phyloP scores from a whole-genome alignment of 2,888 invertebrate genomes.

The Gandaritis pyraliata region DNA sequence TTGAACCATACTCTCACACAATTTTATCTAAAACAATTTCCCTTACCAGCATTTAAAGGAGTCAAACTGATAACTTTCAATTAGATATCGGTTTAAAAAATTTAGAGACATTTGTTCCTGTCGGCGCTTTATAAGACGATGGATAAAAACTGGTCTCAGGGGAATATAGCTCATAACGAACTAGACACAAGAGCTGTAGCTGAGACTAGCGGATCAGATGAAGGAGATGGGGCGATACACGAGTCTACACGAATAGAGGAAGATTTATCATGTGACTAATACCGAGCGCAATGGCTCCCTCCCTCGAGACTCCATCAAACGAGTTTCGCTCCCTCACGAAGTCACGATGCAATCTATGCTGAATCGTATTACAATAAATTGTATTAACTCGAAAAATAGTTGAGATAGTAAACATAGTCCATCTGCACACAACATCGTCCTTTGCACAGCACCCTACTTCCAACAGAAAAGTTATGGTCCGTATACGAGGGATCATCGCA shows the following conservation, averaged over 20 bases:
- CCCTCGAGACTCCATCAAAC: constrained; percentile 82
- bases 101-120: constrained; percentile 42
- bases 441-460: constrained; percentile 64
- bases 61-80: constrained; percentile 42
- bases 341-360: constrained; percentile 84
- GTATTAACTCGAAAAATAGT: constrained; percentile 84
- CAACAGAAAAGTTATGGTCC: constrained; percentile 75
- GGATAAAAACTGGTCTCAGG: constrained; percentile 65
- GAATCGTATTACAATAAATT: constrained; percentile 85
- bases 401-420: constrained; percentile 83
- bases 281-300: constrained; percentile 74
- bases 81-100: constrained; percentile 41
- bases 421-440: constrained; percentile 78
- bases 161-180: constrained; percentile 69
- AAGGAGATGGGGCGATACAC: constrained; percentile 58
- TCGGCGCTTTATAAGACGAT: constrained; percentile 46
- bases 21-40: constrained; percentile 26
- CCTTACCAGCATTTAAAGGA: constrained; percentile 28
- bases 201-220: constrained; percentile 31
- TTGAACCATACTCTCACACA: constrained; percentile 28
- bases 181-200: constrained; percentile 55
- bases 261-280: constrained; percentile 84
- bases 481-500: constrained; percentile 80
- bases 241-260: constrained; percentile 59
- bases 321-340: constrained; percentile 83